phyloP scores from a whole-genome alignment of 92 coral and sea anemone genomes.

The Palythoa grandis region DNA sequence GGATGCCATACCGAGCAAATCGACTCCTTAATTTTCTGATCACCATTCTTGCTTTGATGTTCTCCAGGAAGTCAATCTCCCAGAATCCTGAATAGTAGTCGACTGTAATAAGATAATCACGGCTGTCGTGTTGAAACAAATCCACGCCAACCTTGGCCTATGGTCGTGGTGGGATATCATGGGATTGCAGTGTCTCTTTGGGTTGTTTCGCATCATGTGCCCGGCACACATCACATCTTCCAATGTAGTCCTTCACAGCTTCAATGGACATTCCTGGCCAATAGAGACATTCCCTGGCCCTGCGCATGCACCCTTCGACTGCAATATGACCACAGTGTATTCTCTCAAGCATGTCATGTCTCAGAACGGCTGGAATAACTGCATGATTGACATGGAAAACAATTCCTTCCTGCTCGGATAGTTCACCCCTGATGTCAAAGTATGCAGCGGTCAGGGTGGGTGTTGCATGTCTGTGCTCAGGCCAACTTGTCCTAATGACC shows the following conservation, averaged over 20 bases:
- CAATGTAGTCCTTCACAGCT: slow-evolving; percentile 28
- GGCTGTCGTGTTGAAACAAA: not conserved
- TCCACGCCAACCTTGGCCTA: too few species aligned
- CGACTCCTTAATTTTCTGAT: not conserved
- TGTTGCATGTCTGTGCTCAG: too few species aligned
- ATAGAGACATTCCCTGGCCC: too few species aligned
- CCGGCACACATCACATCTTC: too few species aligned
- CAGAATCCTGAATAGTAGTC: too few species aligned
- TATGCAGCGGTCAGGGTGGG: not conserved
- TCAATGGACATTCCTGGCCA: slow-evolving; percentile 37
- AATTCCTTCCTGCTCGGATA: too few species aligned
- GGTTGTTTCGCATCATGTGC: too few species aligned
- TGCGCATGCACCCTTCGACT: not conserved
- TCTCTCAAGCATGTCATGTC: not conserved
- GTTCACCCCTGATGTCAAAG: too few species aligned
- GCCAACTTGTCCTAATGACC: too few species aligned
- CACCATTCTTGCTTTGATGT: slow-evolving; percentile 6
- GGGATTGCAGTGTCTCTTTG: too few species aligned
- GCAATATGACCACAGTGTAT: slow-evolving; percentile 41
- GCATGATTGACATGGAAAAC: slow-evolving; percentile 31
- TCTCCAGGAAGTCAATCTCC: not conserved
- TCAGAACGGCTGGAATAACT: slow-evolving; percentile 26
- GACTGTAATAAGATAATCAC: not conserved
- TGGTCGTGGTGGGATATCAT: too few species aligned
- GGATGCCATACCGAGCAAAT: slow-evolving; percentile 16